Evolutionary conservation across 2,797 vertebrate species (phyloP).

Genomic region (Syngnathus rostellatus): DNA sequence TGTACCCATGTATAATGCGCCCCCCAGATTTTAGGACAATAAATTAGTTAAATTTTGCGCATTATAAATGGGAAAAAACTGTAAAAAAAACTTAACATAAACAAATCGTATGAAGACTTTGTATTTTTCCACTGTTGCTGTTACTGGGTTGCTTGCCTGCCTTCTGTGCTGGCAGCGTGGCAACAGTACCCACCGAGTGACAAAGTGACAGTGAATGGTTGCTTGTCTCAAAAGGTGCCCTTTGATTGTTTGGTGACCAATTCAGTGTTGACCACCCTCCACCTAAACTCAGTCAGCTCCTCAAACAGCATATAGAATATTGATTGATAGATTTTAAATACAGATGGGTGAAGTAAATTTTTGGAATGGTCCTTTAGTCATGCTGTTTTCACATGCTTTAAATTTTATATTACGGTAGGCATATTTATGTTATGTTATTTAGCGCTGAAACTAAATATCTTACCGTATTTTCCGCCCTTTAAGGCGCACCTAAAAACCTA

Average conservation of each 20-base stretch:
- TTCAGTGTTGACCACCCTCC: not conserved
- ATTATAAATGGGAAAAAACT: no score
- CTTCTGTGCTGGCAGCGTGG: not conserved
- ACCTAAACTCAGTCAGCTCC: not conserved
- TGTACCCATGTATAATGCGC: no score
- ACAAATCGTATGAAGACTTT: not conserved
- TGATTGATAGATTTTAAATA: not conserved
- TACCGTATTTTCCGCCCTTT: no score
- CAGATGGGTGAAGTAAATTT: not conserved
- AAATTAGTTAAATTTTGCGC: no score
- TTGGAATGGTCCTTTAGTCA: not conserved
- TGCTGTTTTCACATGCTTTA: not conserved
- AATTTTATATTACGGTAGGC: not conserved
- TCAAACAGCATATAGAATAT: not conserved
- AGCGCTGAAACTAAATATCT: no score
- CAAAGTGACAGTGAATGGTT: not conserved
- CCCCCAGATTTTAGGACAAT: no score
- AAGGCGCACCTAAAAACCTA: no score
- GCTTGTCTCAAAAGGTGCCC: not conserved
- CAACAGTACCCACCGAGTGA: not conserved
- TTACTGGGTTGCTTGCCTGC: not conserved
- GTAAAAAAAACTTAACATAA: not conserved
- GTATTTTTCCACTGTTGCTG: not conserved
- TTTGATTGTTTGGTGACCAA: not conserved
- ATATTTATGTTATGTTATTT: no score